Base-by-base conservation (phyloP, 2,888 invertebrate genomes). In the Stegana nigrithorax region DNA sequence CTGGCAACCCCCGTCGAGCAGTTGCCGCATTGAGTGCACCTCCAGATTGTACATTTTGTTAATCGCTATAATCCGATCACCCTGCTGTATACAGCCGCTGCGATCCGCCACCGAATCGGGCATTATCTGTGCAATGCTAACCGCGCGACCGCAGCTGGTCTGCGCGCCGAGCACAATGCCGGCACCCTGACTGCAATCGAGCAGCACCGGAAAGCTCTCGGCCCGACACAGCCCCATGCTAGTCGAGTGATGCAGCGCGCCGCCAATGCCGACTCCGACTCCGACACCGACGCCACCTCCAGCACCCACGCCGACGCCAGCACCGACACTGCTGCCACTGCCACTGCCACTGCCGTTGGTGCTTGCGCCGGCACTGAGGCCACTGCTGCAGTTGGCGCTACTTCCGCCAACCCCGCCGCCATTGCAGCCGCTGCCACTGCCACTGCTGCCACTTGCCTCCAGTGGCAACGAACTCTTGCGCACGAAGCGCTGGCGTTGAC, bases 41-140 rank as follows among this genome's bases (percentile, higher is more conserved):
- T 90, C 90, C 57, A 92, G 81, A 71, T 90, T 91, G 57, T 90
- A 90, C 81, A 92, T 90, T 26, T 93, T 93, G 80, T 96, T 96
- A 55, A 96, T 91, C 3, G 93, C 91, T 84, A 96, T 88, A 10
- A 97, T 90, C 63, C 96, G 88, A 83, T 97, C 96, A 56, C 96
- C 92, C 47, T 90, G 87, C 87, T 92, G 92, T 29, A 93, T 88
- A 76, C 92, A 92, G 10, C 92, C 92, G 70, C 90, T 91, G 73
- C 92, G 91, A 78, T 86, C 86, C 19, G 86, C 86, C 63, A 84
- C 84, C 1, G 86, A 86, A 47, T 86, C 86, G 10, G 77, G 60
- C 23, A 83, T 59, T 4, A 86, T 76, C 67, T 86, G 84, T 23
- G 82, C 79, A 42, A 86, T 84, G 51, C 68, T 77, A 12, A 86